Evolutionary conservation across 2,888 invertebrate species (phyloP), one percentile per base, ranked within the genome.

Genomic region (Conomelus anceps): DNA sequence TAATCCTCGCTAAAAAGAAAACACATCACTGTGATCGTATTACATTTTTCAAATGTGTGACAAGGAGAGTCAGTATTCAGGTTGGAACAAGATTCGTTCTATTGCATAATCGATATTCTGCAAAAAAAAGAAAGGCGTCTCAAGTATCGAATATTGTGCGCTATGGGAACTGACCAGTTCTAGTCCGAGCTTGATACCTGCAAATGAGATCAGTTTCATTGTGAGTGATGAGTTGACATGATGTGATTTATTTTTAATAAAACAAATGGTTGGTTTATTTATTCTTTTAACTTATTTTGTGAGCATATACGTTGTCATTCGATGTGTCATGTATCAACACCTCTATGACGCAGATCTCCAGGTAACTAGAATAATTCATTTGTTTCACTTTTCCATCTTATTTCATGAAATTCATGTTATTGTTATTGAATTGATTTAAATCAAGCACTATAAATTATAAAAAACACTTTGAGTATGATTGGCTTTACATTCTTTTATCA

Each of bases 401-500:
- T 63, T n/a, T n/a, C n/a, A n/a, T n/a, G n/a, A n/a, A 63, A 63
- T 63, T n/a, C 4, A 7, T 26, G 26, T 4, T 4, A 26, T 26
- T 26, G 11, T 26, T 26, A 11, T 26, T 26, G 26, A 11, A 26
- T n/a, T n/a, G n/a, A n/a, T n/a, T n/a, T n/a, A n/a, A n/a, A n/a
- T n/a, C n/a, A n/a, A n/a, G n/a, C n/a, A n/a, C n/a, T n/a, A n/a
- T n/a, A n/a, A n/a, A n/a, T n/a, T n/a, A n/a, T n/a, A n/a, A n/a
- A n/a, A n/a, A n/a, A n/a, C n/a, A n/a, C n/a, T n/a, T n/a, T n/a
- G n/a, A n/a, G n/a, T n/a, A n/a, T n/a, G n/a, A n/a, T n/a, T n/a
- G n/a, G n/a, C n/a, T 93, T 89, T 63, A n/a, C n/a, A 88, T 26
- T 41, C 41, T 13, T 41, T 41, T 41, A 41, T 41, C 11, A 41